phyloP scores from a whole-genome alignment of 2,797 vertebrate species.

The Poeciliopsis presidionis region DNA sequence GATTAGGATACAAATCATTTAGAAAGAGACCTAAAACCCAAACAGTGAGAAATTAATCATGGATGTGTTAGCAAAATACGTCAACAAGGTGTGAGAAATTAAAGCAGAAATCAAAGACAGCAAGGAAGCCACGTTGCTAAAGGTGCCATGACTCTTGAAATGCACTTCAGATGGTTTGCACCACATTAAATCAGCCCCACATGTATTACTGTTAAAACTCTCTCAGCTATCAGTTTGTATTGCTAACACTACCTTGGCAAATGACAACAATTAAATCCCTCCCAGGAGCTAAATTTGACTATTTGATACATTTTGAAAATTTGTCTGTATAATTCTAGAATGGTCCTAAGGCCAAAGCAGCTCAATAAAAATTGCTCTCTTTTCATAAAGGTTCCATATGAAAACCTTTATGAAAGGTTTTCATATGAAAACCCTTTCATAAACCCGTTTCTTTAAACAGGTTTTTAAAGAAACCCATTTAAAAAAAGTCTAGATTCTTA shows the following conservation, averaged over 20 bases:
- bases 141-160: not conserved
- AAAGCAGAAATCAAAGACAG: constrained; percentile 23
- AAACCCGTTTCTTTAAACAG: not conserved
- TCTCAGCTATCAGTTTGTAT: not conserved
- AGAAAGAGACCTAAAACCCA: constrained; percentile 69
- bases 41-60: constrained; percentile 60
- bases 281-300: not conserved
- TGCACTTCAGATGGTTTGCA: not conserved
- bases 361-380: not conserved
- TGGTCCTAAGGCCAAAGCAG: not conserved
- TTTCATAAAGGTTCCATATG: not conserved
- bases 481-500: not conserved
- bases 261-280: not conserved
- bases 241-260: not conserved
- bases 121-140: constrained; percentile 11
- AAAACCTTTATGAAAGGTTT: no score
- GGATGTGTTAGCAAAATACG: constrained; percentile 28
- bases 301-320: not conserved
- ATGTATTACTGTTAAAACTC: not conserved
- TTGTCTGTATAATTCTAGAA: not conserved
- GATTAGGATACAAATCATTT: constrained; percentile 26
- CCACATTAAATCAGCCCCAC: not conserved
- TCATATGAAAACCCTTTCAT: no score
- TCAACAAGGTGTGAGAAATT: constrained; percentile 24
- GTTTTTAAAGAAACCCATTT: not conserved